Conservation (phyloP, 1,140 invertebrate genomes). For the Bathynomus jamesi region DNA sequence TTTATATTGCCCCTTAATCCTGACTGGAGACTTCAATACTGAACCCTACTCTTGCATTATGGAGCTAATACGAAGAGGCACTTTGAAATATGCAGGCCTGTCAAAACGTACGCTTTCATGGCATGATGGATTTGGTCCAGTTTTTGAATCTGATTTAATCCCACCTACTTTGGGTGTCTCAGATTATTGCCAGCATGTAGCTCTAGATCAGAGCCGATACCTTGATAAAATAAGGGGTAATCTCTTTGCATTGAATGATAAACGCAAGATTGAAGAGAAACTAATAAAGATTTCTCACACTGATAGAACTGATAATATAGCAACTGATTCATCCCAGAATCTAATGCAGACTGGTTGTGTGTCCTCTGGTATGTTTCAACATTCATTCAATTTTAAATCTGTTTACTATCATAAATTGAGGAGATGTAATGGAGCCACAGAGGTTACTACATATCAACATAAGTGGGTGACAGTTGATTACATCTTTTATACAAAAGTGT, state of each 20-base stretch:
- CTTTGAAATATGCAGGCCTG: conserved; percentile 50
- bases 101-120: conserved; percentile 41
- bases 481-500: conserved; percentile 59
- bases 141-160: conserved; percentile 44
- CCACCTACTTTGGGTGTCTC: conserved; percentile 52
- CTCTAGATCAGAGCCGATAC: conserved; percentile 42
- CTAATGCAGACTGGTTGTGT: too few species aligned
- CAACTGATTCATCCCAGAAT: too few species aligned
- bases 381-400: conserved; percentile 41
- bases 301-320: background rate
- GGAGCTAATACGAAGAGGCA: conserved; percentile 59
- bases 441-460: conserved; percentile 64
- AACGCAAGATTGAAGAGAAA: conserved; percentile 20
- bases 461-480: conserved; percentile 74
- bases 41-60: conserved; percentile 51
- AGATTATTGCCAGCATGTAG: conserved; percentile 58
- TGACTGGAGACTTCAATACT: conserved; percentile 87
- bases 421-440: conserved; percentile 41
- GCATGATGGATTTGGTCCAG: conserved; percentile 28
- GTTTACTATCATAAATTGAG: conserved; percentile 39
- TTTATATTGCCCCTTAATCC: conserved; percentile 62
- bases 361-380: conserved; percentile 39
- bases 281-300: conserved; percentile 14
- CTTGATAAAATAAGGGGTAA: conserved; percentile 33
- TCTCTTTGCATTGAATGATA: conserved; percentile 18